Conservation (phyloP, 2,113 vertebrate genomes). For the Cryptoleucopteryx plumbea region DNA sequence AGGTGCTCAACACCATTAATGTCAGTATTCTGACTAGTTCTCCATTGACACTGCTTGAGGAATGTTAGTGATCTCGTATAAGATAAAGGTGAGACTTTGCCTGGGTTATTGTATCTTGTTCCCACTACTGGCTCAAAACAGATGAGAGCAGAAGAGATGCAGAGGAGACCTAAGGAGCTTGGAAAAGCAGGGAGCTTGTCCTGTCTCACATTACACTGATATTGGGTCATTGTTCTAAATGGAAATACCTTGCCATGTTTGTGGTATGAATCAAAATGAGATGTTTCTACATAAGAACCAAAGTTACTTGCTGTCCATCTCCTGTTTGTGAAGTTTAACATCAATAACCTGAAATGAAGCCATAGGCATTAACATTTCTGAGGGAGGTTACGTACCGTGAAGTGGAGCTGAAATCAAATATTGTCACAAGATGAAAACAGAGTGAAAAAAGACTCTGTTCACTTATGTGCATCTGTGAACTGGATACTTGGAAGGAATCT, state of each 20-base stretch:
- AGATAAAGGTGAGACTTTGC: not conserved
- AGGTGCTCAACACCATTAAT: not conserved
- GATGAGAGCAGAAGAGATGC: not conserved
- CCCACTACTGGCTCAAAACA: not conserved
- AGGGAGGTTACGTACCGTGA: not conserved
- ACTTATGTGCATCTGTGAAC: not conserved
- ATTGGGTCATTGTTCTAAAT: not conserved
- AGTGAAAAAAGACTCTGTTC: not conserved
- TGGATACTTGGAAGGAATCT: not conserved
- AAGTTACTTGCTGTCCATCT: not conserved
- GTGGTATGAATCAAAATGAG: not conserved
- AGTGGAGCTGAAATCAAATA: not conserved
- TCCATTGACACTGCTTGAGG: not conserved
- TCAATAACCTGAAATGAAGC: not conserved
- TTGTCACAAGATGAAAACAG: not conserved
- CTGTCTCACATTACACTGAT: not conserved
- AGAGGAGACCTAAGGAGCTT: not conserved
- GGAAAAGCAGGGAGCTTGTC: not conserved
- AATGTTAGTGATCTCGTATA: not conserved
- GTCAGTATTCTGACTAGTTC: not conserved
- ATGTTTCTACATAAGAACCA: not conserved
- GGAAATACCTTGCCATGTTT: not conserved
- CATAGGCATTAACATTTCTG: not conserved
- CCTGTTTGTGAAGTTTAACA: not conserved
- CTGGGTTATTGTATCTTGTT: not conserved